Base-by-base conservation (phyloP, 2,888 invertebrate genomes). In the Apodemia mormo region DNA sequence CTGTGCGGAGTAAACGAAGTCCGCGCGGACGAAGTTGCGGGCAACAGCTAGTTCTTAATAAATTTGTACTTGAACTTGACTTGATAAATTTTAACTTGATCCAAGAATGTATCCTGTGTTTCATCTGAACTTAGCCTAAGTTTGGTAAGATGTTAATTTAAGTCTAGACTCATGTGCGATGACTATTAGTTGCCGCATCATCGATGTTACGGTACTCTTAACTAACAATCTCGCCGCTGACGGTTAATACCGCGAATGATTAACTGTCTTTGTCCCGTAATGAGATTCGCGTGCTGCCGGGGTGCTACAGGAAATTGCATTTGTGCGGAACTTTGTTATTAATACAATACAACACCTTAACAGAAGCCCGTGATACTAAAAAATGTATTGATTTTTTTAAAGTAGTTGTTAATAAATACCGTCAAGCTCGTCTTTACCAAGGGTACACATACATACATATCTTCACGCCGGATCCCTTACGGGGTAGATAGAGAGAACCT, bases 61-160 rank as follows among this genome's bases (percentile, higher is more conserved):
- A 37, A 37, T 37, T 37, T 37, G 37, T 2, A 37, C 37, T 22
- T 22, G 22, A 22, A 22, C 22, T 22, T 22, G 22, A 22, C 22
- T 22, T 22, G 22, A 22, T 22, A 22, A 22, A 22, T 22, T 22
- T 22, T 22, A 22, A 37, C 37, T 37, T 37, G 37, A 4, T 2
- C 37, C 7, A 43, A 43, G 2, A 43, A 9, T 5, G 43, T 43
- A 7, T 43, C 8, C 1, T 30, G 29, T 29, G 29, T 29, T 30
- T 30, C 61, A 14, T 61, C 33, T 61, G 30, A 6, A 33, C 83
- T 10, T 85, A 86, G 84, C 80, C 78, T 79, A 72, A 71, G 71
- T 33, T 12, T 0, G 12, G 6, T 33, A 72, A 73, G 65, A 72
- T 73, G 75, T 68, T 72, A 70, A 73, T 71, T 70, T 70, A 70